Conservation (phyloP, 2,113 vertebrate genomes). For the Glareola pratincola region DNA sequence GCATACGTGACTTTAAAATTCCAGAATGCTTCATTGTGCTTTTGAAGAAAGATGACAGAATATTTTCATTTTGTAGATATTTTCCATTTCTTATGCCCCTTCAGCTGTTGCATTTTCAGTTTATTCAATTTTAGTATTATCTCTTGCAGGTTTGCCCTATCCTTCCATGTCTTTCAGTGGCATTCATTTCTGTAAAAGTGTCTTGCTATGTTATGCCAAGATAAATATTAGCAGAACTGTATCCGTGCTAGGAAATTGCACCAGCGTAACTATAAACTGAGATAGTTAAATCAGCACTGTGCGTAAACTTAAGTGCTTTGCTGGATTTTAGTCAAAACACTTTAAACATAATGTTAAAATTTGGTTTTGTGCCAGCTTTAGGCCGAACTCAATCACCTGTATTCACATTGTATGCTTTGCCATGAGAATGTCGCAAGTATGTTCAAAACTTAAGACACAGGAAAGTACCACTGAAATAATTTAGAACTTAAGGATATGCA, state of each 20-base stretch:
- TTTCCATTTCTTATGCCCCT: neutral
- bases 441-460: neutral
- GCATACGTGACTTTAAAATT: neutral
- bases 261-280: conserved; percentile 42
- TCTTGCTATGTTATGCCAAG: conserved; percentile 10
- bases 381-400: neutral
- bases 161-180: neutral
- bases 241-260: conserved; percentile 17
- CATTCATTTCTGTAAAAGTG: neutral
- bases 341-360: conserved; percentile 22
- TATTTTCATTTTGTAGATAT: neutral
- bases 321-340: conserved; percentile 56
- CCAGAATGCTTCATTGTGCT: neutral
- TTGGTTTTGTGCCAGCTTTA: neutral
- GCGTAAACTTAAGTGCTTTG: conserved; percentile 25
- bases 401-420: neutral
- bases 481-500: neutral
- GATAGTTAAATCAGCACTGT: conserved; percentile 48
- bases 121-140: neutral
- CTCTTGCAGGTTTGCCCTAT: neutral
- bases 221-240: conserved; percentile 1
- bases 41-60: neutral
- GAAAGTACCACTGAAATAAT: neutral
- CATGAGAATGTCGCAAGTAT: neutral
- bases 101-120: neutral